These are phyloP conservation scores for Eospalax fontanierii DNA, from an alignment of 2,797 vertebrate genomes.

Conservation along the genomic window DNA sequence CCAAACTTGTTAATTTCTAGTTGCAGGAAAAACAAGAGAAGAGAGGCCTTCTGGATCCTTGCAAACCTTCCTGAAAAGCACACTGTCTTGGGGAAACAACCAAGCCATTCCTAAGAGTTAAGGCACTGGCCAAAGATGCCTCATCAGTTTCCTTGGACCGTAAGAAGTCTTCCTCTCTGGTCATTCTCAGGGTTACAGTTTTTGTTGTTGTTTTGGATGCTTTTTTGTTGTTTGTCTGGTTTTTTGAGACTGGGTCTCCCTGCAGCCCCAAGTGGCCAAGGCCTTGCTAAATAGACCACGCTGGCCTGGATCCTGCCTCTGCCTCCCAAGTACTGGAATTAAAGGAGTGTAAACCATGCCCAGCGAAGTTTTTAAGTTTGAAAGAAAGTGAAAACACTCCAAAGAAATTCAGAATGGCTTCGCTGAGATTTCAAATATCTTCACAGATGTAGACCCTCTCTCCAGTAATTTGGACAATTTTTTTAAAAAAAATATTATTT, in stretches of 20 bases:
- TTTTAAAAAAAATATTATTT: too few relatives aligned
- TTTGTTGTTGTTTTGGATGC: too few relatives aligned
- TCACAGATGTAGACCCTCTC: background rate
- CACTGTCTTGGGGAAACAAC: background rate
- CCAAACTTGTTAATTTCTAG: background rate
- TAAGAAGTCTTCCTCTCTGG: background rate
- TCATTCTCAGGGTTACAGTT: background rate
- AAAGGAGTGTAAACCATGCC: too few relatives aligned
- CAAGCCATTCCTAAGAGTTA: background rate
- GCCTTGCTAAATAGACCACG: too few relatives aligned
- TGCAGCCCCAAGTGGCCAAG: too few relatives aligned
- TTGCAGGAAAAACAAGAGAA: background rate
- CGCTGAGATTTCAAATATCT: background rate
- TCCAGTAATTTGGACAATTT: too few relatives aligned
- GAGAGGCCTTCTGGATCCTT: background rate
- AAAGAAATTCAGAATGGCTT: conserved; percentile 1
- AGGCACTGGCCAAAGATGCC: background rate
- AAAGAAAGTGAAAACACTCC: conserved; percentile 25
- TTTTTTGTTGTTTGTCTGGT: too few relatives aligned
- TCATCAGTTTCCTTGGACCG: background rate
- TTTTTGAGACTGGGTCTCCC: too few relatives aligned
- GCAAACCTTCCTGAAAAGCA: background rate
- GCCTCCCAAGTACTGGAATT: too few relatives aligned
- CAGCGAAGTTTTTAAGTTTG: background rate
- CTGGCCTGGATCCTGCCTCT: too few relatives aligned